These are phyloP conservation scores for Oikopleura albicans DNA, from an alignment of 23 tunicate species.

Conservation along the genomic window DNA sequence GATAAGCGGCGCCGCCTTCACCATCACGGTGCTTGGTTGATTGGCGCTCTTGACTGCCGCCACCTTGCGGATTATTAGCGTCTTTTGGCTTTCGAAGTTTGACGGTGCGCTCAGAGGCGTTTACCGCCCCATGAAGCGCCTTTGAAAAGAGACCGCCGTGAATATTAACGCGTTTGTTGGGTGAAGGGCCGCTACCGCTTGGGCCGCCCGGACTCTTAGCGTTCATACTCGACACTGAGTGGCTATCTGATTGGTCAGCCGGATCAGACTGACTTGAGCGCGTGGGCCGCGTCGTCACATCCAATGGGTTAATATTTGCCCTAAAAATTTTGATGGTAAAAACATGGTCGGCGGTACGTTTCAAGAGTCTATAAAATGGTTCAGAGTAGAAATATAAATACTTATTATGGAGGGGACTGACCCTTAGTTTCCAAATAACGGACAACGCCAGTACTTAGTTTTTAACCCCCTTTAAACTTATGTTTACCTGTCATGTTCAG, in stretches of 20 bases:
- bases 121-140: neutral
- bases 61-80: too few species aligned
- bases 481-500: too few species aligned
- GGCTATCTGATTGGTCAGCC: neutral
- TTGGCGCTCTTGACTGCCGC: too few species aligned
- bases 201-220: neutral
- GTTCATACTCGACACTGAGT: neutral
- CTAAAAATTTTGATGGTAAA: neutral
- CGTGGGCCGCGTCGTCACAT: neutral
- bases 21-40: too few species aligned
- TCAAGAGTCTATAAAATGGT: too few species aligned
- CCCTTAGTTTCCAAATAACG: too few species aligned
- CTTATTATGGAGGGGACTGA: too few species aligned
- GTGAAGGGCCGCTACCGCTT: neutral
- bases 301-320: constrained; percentile 4
- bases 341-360: too few species aligned
- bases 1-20: too few species aligned
- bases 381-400: too few species aligned
- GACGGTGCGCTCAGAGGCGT: neutral
- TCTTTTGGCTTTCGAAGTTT: neutral
- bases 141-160: constrained; percentile 5
- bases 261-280: neutral
- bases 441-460: too few species aligned
- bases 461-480: too few species aligned
- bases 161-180: neutral